phyloP scores from a whole-genome alignment of 2,888 invertebrate species.

The Limnephilus auricula region DNA sequence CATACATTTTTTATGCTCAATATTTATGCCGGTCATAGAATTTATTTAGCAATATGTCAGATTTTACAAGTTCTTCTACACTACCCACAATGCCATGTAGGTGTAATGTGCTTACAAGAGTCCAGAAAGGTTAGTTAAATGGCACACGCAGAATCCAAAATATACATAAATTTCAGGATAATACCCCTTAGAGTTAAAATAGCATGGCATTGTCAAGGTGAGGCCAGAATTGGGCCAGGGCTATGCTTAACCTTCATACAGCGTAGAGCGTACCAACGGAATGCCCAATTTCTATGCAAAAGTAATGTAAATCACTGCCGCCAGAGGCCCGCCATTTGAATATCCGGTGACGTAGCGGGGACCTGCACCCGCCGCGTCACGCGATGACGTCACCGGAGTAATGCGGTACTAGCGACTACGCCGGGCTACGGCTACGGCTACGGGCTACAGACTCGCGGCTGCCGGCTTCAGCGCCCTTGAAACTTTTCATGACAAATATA shows the following conservation, averaged over 20 bases:
- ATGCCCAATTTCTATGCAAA: slow-evolving; percentile 42
- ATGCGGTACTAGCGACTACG: background rate
- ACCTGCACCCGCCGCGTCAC: slow-evolving; percentile 20
- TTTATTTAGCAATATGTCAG: background rate
- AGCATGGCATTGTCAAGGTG: background rate
- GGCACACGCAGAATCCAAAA: background rate
- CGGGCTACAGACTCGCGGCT: slow-evolving; percentile 25
- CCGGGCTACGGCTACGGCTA: background rate
- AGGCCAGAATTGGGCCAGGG: slow-evolving; percentile 8
- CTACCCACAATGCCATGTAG: background rate
- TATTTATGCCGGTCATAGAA: background rate
- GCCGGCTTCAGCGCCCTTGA: slow-evolving; percentile 54
- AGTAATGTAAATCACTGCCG: slow-evolving; percentile 23
- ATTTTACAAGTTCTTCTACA: background rate
- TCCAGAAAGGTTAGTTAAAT: background rate
- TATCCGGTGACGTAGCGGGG: slow-evolving; percentile 25
- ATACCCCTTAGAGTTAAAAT: background rate
- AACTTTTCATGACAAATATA: slow-evolving; percentile 52
- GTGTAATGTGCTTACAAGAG: background rate
- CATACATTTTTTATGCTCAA: no score
- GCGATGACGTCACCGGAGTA: slow-evolving; percentile 38
- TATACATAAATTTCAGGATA: background rate
- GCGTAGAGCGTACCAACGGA: background rate
- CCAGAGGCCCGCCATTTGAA: slow-evolving; percentile 38
- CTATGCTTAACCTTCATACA: background rate